These are phyloP conservation scores for Sturnira hondurensis DNA, from an alignment of 2,113 vertebrate species.

Conservation along the genomic window DNA sequence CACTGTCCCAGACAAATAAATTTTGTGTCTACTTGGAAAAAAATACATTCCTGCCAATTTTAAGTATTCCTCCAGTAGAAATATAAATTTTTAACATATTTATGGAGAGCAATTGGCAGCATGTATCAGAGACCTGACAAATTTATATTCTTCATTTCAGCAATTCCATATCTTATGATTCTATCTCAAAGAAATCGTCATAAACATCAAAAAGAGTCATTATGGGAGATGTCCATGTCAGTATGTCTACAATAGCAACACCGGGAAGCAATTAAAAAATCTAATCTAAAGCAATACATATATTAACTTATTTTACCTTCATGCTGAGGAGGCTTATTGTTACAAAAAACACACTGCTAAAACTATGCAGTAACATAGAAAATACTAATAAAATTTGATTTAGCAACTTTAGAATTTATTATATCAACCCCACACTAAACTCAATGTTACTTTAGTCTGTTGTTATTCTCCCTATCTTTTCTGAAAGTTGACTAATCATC, in stretches of 20 bases:
- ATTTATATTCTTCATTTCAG: not conserved
- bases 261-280: not conserved
- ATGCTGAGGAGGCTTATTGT: not conserved
- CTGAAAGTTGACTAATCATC: not conserved
- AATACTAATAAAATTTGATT: not conserved
- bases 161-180: not conserved
- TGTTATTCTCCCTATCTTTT: not conserved
- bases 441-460: not conserved
- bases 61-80: not conserved
- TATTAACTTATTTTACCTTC: not conserved
- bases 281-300: not conserved
- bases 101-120: not conserved
- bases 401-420: not conserved
- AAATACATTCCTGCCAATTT: not conserved
- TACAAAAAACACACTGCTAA: not conserved
- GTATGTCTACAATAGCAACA: not conserved
- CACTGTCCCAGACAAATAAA: not conserved
- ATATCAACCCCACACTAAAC: not conserved
- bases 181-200: not conserved
- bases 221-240: not conserved
- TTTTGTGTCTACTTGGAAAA: not conserved
- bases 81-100: not conserved
- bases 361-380: not conserved
- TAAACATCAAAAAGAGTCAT: not conserved
- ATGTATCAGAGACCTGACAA: not conserved